Percentiles rank a stretch among this genome's conserved stretches.
phyloP scores from a whole-genome alignment of 2,888 invertebrate species.

The Eristalis pertinax region DNA sequence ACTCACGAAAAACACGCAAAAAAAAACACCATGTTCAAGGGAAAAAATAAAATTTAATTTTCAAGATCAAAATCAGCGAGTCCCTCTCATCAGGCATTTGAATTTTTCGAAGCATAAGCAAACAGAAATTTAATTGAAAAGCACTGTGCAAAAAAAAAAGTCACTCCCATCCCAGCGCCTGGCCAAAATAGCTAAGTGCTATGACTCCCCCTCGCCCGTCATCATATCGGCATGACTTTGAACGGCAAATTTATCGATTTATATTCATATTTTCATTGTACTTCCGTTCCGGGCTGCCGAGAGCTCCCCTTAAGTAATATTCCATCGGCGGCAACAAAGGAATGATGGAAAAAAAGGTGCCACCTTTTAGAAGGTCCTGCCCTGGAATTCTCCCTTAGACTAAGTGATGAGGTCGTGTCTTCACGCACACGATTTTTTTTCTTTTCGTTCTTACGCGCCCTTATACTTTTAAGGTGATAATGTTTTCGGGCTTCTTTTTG shows the following conservation, averaged over 20 bases:
- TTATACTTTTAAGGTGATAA: constrained; percentile 36
- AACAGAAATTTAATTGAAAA: constrained; percentile 51
- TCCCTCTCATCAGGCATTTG: constrained; percentile 17
- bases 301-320: constrained; percentile 30
- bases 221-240: background rate
- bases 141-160: constrained; percentile 8
- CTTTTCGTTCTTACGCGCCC: background rate
- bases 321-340: background rate
- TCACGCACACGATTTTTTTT: constrained; percentile 5
- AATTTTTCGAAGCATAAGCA: constrained; percentile 40
- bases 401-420: constrained; percentile 49
- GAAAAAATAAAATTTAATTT: background rate
- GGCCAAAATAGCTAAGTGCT: constrained; percentile 23
- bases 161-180: constrained; percentile 8
- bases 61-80: constrained; percentile 21
- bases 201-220: background rate
- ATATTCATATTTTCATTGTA: constrained; percentile 59
- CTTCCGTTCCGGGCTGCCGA: constrained; percentile 31
- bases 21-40: background rate
- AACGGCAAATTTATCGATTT: constrained; percentile 61
- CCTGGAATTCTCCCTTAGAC: constrained; percentile 14
- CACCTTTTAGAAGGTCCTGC: constrained; percentile 15
- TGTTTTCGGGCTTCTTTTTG: constrained; percentile 43
- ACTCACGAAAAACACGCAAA: background rate
- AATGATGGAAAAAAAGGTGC: constrained; percentile 1